phyloP scores from a whole-genome alignment of 2,113 vertebrate species.

The Ageneiosus marmoratus region DNA sequence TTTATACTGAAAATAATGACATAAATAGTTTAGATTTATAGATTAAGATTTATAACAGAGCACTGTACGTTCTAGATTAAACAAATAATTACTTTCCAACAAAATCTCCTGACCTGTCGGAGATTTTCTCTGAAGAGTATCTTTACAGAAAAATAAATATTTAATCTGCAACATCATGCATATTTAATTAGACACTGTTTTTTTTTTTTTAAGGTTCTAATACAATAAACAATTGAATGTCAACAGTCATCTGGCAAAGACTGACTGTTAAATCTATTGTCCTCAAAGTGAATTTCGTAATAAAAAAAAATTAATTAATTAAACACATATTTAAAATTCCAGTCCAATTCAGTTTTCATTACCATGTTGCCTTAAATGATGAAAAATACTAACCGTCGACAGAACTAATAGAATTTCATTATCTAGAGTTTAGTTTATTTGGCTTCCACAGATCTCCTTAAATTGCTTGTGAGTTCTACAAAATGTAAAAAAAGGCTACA shows the following conservation, averaged over 20 bases:
- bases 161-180: not conserved
- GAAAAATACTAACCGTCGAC: slow-evolving; percentile 65
- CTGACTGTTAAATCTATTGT: slow-evolving; percentile 2
- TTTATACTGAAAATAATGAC: not conserved
- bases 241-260: not conserved
- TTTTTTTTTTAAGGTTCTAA: not conserved
- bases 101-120: not conserved
- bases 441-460: slow-evolving; percentile 69
- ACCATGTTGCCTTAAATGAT: slow-evolving; percentile 60
- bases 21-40: too few species aligned
- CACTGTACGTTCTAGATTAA: not conserved
- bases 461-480: slow-evolving; percentile 68
- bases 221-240: not conserved
- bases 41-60: not conserved
- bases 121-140: not conserved
- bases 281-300: slow-evolving; percentile 51
- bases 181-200: too few species aligned
- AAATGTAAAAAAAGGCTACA: slow-evolving; percentile 69
- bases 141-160: not conserved
- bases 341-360: not conserved
- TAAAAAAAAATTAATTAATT: not conserved
- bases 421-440: slow-evolving; percentile 73
- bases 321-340: not conserved
- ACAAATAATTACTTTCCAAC: not conserved
- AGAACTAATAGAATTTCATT: slow-evolving; percentile 72